phyloP scores from a whole-genome alignment of 2,888 invertebrate species.

The Megalurothrips usitatus region DNA sequence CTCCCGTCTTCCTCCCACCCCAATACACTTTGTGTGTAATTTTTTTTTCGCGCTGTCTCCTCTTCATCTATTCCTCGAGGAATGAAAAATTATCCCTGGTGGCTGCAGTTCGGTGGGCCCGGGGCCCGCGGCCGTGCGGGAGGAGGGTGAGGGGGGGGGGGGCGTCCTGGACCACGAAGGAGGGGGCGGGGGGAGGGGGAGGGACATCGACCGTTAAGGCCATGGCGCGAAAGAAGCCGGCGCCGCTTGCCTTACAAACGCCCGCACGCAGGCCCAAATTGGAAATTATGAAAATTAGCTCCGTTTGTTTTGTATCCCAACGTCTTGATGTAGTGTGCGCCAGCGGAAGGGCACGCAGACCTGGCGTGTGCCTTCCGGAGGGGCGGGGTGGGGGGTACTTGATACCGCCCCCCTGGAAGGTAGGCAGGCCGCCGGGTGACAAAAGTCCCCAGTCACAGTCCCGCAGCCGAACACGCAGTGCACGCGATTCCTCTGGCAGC shows the following conservation, averaged over 20 bases:
- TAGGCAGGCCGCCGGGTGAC: no score
- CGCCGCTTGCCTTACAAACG: no score
- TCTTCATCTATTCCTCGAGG: slow-evolving; percentile 14
- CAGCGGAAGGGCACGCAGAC: not conserved
- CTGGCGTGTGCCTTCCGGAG: not conserved
- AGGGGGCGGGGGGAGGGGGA: not conserved
- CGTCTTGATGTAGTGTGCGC: no score
- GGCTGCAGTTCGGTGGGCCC: not conserved
- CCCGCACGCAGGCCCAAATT: no score
- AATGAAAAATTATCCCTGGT: slow-evolving; percentile 21
- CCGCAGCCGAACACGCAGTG: no score
- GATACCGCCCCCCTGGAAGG: no score
- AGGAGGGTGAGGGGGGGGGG: not conserved
- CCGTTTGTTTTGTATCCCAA: no score
- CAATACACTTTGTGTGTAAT: not conserved
- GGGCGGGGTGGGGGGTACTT: not conserved
- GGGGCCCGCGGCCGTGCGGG: not conserved
- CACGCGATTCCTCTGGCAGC: no score
- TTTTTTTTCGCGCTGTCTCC: not conserved
- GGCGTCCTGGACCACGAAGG: not conserved
- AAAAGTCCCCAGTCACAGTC: no score
- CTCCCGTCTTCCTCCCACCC: not conserved
- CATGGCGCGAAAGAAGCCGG: not conserved
- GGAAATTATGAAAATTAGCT: no score
- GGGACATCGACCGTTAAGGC: slow-evolving; percentile 6